Base-by-base conservation (phyloP, 1,140 invertebrate genomes). In the Saxidomus purpurata region DNA sequence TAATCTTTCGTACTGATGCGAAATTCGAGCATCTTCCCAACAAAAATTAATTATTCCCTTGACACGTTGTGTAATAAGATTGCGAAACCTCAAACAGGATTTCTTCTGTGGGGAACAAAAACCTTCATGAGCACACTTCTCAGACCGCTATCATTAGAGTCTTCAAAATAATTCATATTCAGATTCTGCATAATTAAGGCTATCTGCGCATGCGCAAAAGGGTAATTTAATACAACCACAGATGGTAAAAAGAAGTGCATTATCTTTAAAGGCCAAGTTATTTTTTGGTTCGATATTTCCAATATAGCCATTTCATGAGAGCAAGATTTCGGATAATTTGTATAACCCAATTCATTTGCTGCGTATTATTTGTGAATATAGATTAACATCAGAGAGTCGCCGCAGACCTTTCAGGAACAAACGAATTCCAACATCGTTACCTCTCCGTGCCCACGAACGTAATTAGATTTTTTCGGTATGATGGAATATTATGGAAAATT, bases 401-500 rank as follows among this genome's bases (percentile, higher is more conserved):
- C 28, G 76, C 17, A 80, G 86, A 88, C 71, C 86, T 79, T 69
- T 86, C 28, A 79, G 61, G 77, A 87, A 79, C 74, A 81, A 79
- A 88, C 76, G 76, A 88, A 88, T 71, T 80, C 77, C 86, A 79
- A 40, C 76, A 81, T 79, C 52, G 47, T 69, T 88, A 38, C 77
- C 43, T 49, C 59, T 6, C 31, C 77, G 76, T 55, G 28, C 77
- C 59, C 76, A 61, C 19, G 36, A 71, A 40, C 34, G 76, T 88
- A 88, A 88, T 88, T 88, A 81, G 76, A 88, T 88, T 88, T 88
- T 71, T 81, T 79, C 61, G 76, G 77, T 80, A 88, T 88, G 86
- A 88, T 88, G 86, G 86, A 88, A 88, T 88, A 88, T 88, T 88
- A 80, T 81, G 76, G 86, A 88, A 88, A 88, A 88, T 88, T 88